Conservation (phyloP, 2,113 vertebrate genomes). For the Piprites chloris region DNA sequence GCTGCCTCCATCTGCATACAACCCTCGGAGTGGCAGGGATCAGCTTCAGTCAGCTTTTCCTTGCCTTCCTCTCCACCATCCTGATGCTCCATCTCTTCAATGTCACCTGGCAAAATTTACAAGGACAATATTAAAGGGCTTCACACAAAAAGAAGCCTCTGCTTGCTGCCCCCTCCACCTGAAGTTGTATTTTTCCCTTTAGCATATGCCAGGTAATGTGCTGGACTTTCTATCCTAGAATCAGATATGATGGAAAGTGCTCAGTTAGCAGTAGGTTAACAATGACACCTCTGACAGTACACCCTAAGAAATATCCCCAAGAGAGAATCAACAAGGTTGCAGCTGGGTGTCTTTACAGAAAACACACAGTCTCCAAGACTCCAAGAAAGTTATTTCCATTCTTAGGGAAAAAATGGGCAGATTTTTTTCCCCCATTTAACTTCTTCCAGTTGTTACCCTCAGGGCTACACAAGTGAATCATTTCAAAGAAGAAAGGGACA, state of each 20-base stretch:
- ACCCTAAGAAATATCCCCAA: not conserved
- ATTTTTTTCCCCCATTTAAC: not conserved
- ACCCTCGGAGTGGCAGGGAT: slow-evolving; percentile 79
- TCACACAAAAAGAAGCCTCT: not conserved
- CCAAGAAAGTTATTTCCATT: not conserved
- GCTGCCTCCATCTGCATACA: slow-evolving; percentile 77
- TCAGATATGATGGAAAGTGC: not conserved
- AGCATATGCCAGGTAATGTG: not conserved
- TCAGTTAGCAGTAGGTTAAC: not conserved
- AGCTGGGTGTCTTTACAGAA: not conserved
- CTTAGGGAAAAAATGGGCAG: not conserved
- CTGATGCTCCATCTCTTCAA: slow-evolving; percentile 96
- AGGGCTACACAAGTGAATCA: not conserved
- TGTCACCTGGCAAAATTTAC: slow-evolving; percentile 74
- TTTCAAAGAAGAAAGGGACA: not conserved
- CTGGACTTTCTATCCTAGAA: not conserved
- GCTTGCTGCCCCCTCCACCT: not conserved
- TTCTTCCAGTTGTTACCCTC: not conserved
- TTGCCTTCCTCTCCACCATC: slow-evolving; percentile 67
- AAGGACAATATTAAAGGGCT: not conserved
- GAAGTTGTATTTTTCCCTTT: not conserved
- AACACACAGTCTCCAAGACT: too few relatives aligned
- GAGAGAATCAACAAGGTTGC: not conserved
- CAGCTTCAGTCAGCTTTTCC: slow-evolving; percentile 76
- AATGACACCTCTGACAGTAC: not conserved